Evolutionary conservation across 2,113 vertebrate species (phyloP).

Genomic region (Aix galericulata): DNA sequence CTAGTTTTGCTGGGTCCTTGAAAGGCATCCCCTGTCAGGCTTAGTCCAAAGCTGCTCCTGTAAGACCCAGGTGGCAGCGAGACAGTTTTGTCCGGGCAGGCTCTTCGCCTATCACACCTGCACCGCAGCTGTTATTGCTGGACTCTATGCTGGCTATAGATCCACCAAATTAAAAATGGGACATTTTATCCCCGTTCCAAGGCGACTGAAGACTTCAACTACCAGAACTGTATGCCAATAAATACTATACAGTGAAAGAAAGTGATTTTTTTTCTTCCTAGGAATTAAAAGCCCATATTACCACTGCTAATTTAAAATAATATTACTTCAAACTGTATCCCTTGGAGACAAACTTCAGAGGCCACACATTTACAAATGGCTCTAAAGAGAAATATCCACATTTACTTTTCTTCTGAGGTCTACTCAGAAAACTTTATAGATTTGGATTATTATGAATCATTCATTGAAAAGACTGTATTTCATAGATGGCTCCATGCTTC

Average conservation of each 20-base stretch:
- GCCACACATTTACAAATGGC: background rate
- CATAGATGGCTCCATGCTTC: background rate
- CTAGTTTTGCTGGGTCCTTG: background rate
- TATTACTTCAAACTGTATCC: background rate
- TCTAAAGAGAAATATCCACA: background rate
- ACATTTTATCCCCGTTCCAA: background rate
- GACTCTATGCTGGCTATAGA: background rate
- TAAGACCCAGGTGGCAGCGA: background rate
- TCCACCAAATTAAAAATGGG: background rate
- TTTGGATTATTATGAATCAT: background rate
- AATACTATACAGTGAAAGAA: background rate
- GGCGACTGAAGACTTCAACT: background rate
- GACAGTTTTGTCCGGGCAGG: background rate
- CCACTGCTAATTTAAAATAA: background rate
- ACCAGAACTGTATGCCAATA: background rate
- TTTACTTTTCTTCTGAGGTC: background rate
- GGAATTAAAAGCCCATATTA: background rate
- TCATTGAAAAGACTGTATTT: background rate
- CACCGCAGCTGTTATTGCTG: background rate
- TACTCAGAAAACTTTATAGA: background rate
- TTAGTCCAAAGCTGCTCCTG: background rate
- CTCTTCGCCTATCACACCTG: background rate
- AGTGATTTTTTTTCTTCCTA: rapidly evolving
- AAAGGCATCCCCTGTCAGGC: background rate
- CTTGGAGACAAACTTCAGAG: background rate